Evolutionary conservation across 2,888 invertebrate species (phyloP).

Genomic region (Dasysyrphus tricinctus): DNA sequence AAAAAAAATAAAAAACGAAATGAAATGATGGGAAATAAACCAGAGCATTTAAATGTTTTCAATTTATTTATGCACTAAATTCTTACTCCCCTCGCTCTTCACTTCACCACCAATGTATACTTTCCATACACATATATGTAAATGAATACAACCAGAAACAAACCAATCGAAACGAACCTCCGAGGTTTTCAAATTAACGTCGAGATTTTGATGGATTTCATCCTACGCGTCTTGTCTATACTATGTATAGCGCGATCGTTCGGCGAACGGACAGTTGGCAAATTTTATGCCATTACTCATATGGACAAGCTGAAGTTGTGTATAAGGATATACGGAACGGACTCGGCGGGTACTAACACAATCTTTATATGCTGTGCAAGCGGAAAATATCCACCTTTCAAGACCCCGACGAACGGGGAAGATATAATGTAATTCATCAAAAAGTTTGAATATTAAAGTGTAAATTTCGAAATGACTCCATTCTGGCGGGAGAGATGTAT

Average conservation of each 20-base stretch:
- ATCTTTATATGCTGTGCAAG: slow-evolving; percentile 36
- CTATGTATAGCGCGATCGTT: slow-evolving; percentile 42
- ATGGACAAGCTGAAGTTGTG: slow-evolving; percentile 50
- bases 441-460: slow-evolving; percentile 69
- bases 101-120: background rate
- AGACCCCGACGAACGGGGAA: slow-evolving; percentile 35
- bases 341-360: slow-evolving; percentile 28
- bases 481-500: slow-evolving; percentile 34
- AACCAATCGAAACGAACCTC: slow-evolving; percentile 72
- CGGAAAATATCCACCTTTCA: slow-evolving; percentile 53
- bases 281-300: slow-evolving; percentile 74
- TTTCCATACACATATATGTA: background rate
- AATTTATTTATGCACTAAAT: slow-evolving; percentile 47
- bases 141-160: slow-evolving; percentile 32
- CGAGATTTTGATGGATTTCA: slow-evolving; percentile 76
- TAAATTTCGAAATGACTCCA: slow-evolving; percentile 62
- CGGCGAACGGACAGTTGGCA: slow-evolving; percentile 68
- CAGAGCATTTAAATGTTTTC: slow-evolving; percentile 68
- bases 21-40: slow-evolving; percentile 47
- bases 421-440: slow-evolving; percentile 66
- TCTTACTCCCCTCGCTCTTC: background rate
- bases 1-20: slow-evolving; percentile 41
- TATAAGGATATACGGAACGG: slow-evolving; percentile 4
- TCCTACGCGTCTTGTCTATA: slow-evolving; percentile 69
- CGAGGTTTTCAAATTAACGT: slow-evolving; percentile 75